Base-by-base conservation (phyloP, 1,140 invertebrate genomes). In the Habropoda laboriosa region DNA sequence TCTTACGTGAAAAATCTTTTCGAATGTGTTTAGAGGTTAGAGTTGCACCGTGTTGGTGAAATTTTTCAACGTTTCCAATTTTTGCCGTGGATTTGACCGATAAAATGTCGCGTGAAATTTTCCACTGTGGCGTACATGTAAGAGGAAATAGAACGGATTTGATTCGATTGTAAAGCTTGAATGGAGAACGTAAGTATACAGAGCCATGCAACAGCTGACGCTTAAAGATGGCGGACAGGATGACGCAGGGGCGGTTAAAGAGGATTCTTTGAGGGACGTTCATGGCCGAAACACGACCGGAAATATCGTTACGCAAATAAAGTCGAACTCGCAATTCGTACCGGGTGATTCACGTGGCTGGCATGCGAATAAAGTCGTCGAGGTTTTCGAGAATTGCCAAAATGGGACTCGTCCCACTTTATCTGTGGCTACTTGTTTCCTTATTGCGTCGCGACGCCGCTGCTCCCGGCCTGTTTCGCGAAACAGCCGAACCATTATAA, bases 361-460 rank as follows among this genome's bases (percentile, higher is more conserved):
- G 83, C 61, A 86, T 49, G 80, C 68, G 60, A 77, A 80, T 68
- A 76, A 74, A 85, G 66, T 45, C 67, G 66, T 24, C 49, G 55
- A 61, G 61, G 30, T 68, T 86, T 79, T 85, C 68, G 63, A 49
- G 75, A 63, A 81, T 81, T 58, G 83, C 70, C 78, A 85, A 84
- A 55, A 75, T 42, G 47, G 27, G 57, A 7, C 71, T 51, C 53
- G 32, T 30, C 63, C 49, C 71, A 30, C 40, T 47, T 76, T 80
- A 40, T 72, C 80, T 18, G 45, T 18, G 42, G 35, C 66, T 83
- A 55, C 51, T 72, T 58, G 47, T 47, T 74, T 38, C n/a, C 49
- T 61, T 60, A 61, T 57, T 66, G 63, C 61, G 49, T 32, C n/a
- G 38, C 76, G 42, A 27, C 30, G 42, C 21, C n/a, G n/a, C n/a